phyloP scores from a whole-genome alignment of 2,113 vertebrate species.

The Petrocephalus microphthalmus region DNA sequence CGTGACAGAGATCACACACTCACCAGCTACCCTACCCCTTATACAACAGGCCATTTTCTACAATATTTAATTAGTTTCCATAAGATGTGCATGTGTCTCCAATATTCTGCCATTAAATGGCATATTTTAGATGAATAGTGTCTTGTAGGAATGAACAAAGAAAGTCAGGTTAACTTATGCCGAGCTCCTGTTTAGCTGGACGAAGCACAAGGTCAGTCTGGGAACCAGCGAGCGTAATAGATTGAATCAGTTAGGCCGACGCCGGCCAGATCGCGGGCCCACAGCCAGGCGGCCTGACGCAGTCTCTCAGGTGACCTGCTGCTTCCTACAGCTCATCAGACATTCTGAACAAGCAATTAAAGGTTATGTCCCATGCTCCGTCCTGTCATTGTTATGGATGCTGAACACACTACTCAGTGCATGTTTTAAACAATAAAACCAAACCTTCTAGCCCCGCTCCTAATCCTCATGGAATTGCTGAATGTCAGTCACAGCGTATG shows the following conservation, averaged over 20 bases:
- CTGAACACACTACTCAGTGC: not conserved
- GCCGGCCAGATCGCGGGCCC: not conserved
- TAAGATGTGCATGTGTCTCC: not conserved
- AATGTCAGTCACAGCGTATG: not conserved
- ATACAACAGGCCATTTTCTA: not conserved
- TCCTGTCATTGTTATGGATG: not conserved
- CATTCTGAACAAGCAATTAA: not conserved
- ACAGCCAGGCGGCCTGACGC: not conserved
- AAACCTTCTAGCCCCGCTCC: not conserved
- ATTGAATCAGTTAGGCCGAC: not conserved
- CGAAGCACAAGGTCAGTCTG: not conserved
- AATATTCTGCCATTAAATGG: not conserved
- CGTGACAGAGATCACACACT: not conserved
- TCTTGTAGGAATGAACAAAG: not conserved
- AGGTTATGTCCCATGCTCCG: not conserved
- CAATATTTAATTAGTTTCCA: slow-evolving; percentile 1
- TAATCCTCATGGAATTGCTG: not conserved
- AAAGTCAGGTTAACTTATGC: not conserved
- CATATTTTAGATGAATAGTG: not conserved
- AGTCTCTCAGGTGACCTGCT: not conserved
- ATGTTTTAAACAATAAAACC: not conserved
- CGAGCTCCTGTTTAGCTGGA: not conserved
- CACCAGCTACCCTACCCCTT: not conserved
- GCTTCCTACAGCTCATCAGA: not conserved
- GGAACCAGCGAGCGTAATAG: not conserved